Evolutionary conservation across 1,140 invertebrate species (phyloP), one percentile per base, ranked within the genome.

Genomic region (Zaprionus camerounensis): DNA sequence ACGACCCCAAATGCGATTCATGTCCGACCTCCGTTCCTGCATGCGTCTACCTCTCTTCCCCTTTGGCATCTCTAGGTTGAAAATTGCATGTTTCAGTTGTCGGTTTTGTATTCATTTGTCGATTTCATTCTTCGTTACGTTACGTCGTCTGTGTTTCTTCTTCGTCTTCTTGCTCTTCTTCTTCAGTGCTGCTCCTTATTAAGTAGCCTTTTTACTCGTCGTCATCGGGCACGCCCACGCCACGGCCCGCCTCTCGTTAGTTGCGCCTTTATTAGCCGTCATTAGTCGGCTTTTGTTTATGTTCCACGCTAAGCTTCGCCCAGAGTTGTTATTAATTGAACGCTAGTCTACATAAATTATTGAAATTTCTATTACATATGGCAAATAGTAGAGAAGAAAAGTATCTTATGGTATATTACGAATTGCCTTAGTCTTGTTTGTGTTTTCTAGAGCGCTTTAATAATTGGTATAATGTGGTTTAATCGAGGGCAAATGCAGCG

Each of bases 61-160:
- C 2, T 1, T 3, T 15, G 26, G 13, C 28, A 59, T 66, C 68
- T 46, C 9, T 11, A 3, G 72, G 78, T 9, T 67, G 75, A 56
- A 76, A 77, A 82, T 86, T 86, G 82, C 81, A 90, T 88, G 84
- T 87, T 88, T 83, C 83, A 77, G 70, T 67, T 62, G 34, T 71
- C 57, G 65, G 67, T 80, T 31, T 53, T 51, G 36, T 63, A 44
- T 58, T 64, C 55, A 58, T 44, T 67, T 56, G 22, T 53, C 22
- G 24, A 28, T 36, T 63, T 59, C 34, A 38, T 3, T 46, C n/a
- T 17, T 46, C 41, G 20, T 38, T 36, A 15, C 49, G 17, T 51
- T 44, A 57, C n/a, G 38, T 31, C 49, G 20, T 26, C 13, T 26
- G 11, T 28, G 26, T 11, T 20, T 20, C 31, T 34, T 34, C 31